Percentiles rank a stretch among this genome's conserved stretches.
phyloP scores from a whole-genome alignment of 2,888 invertebrate species.

The Eurois occulta region DNA sequence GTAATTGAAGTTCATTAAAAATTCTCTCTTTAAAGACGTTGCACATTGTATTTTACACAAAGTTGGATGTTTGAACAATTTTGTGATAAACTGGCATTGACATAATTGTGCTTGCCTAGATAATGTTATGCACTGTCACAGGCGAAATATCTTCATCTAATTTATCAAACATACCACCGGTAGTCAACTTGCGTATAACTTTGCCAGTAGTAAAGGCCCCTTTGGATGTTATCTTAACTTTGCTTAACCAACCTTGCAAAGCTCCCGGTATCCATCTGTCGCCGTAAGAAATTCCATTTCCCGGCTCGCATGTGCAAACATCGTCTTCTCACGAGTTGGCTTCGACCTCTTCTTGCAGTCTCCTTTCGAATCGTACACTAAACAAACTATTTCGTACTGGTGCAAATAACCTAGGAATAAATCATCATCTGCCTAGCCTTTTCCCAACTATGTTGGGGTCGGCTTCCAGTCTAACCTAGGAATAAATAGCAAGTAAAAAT shows the following conservation, averaged over 20 bases:
- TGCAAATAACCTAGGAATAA: constrained; percentile 28
- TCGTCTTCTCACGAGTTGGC: constrained; percentile 45
- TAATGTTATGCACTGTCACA: neutral
- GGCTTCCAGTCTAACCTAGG: too few species aligned
- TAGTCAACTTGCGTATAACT: neutral
- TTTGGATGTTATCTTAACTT: constrained; percentile 36
- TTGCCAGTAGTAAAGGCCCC: neutral
- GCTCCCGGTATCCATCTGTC: constrained; percentile 46
- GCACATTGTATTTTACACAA: neutral
- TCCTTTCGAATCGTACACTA: constrained; percentile 48
- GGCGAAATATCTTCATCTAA: neutral
- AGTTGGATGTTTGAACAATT: neutral
- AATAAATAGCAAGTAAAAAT: too few species aligned
- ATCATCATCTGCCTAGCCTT: too few species aligned
- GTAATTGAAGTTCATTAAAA: constrained; percentile 28
- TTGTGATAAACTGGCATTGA: neutral
- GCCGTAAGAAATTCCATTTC: constrained; percentile 75
- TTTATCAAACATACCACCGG: neutral
- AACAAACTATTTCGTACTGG: constrained; percentile 45
- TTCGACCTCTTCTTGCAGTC: constrained; percentile 43
- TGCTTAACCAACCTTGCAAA: constrained; percentile 32
- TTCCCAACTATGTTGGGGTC: too few species aligned
- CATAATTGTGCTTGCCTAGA: neutral
- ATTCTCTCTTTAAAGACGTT: neutral
- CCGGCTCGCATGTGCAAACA: constrained; percentile 70